Conservation (phyloP, 2,113 vertebrate genomes). For the Crocuta crocuta region DNA sequence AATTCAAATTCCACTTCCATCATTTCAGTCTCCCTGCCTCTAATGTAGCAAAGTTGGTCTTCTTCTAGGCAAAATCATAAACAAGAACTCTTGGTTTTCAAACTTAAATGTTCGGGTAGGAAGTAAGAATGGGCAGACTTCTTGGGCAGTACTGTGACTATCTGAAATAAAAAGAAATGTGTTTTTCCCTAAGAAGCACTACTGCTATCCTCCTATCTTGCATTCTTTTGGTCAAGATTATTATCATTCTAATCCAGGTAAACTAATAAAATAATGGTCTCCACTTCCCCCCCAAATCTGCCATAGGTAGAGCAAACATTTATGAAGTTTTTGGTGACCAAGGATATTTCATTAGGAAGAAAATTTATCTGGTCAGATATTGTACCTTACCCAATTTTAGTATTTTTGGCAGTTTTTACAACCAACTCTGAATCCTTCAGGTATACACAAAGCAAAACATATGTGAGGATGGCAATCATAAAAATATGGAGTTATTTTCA, state of each 20-base stretch:
- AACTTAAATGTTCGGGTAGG: constrained; percentile 4
- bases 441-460: not conserved
- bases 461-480: not conserved
- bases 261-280: not conserved
- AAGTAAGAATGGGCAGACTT: not conserved
- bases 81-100: constrained; percentile 29
- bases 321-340: not conserved
- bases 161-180: not conserved
- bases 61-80: constrained; percentile 36
- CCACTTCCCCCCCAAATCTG: not conserved
- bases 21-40: constrained; percentile 49
- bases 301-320: not conserved
- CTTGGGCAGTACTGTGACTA: not conserved
- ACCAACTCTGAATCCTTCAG: constrained; percentile 28
- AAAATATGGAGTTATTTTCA: not conserved
- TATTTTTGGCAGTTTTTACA: not conserved
- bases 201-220: not conserved
- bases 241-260: not conserved
- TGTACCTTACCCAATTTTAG: not conserved
- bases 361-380: not conserved
- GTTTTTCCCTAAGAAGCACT: not conserved
- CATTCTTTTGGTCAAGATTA: not conserved
- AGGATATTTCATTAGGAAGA: not conserved
- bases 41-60: not conserved
- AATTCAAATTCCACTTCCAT: constrained; percentile 65